Evolutionary conservation across 2,113 vertebrate species (phyloP).

Genomic region (Phrynosoma platyrhinos): DNA sequence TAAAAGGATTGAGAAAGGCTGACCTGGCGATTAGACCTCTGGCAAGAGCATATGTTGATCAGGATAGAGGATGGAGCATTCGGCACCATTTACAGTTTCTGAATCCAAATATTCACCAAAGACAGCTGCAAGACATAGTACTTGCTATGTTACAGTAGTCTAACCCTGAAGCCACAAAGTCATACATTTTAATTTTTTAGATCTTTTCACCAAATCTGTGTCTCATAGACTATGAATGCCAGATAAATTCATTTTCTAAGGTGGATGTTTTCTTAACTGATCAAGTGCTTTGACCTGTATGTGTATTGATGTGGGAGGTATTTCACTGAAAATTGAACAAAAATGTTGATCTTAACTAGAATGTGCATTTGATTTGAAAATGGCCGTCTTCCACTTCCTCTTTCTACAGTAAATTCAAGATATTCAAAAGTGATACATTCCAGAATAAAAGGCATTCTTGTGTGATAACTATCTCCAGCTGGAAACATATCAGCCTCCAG

Average conservation of each 20-base stretch:
- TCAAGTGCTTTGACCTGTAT: background rate
- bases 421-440: slow-evolving; percentile 17
- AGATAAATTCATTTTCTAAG: background rate
- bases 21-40: background rate
- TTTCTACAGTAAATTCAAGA: slow-evolving; percentile 6
- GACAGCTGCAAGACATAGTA: background rate
- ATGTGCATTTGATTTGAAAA: slow-evolving; percentile 14
- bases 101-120: background rate
- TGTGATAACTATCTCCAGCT: slow-evolving; percentile 8
- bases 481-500: background rate
- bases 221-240: background rate
- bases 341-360: background rate
- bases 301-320: background rate
- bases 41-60: background rate
- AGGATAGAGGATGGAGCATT: background rate
- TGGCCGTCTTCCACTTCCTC: background rate
- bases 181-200: too few relatives aligned
- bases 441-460: slow-evolving; percentile 1
- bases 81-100: background rate
- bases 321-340: background rate
- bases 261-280: background rate
- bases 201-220: background rate
- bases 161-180: background rate
- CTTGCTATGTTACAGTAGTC: background rate
- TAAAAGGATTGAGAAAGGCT: too few relatives aligned